These are phyloP conservation scores for Lithodes maja DNA, from an alignment of 2,888 invertebrate species.

Conservation along the genomic window DNA sequence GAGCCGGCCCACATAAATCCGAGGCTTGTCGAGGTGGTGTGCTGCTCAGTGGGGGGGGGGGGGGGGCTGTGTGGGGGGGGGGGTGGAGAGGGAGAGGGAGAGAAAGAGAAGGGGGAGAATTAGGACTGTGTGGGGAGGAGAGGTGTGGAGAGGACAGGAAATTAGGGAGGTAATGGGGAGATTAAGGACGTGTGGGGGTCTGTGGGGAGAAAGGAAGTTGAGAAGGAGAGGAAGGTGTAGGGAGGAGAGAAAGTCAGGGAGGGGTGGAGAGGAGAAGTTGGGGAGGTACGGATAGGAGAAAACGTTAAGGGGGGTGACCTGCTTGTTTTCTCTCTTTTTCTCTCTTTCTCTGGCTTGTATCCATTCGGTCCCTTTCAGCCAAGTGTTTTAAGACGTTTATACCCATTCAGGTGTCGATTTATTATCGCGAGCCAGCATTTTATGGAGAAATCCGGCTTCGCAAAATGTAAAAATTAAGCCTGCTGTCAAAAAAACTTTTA, in stretches of 20 bases:
- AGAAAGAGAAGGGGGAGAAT: slow-evolving; percentile 1
- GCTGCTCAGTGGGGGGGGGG: not conserved
- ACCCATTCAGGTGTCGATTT: no score
- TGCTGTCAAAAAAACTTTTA: no score
- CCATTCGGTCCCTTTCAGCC: no score
- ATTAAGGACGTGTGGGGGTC: not conserved
- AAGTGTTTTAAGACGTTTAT: no score
- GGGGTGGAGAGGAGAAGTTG: not conserved
- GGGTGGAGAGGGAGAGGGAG: not conserved
- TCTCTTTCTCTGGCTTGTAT: no score
- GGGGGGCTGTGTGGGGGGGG: not conserved
- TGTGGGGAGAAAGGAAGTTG: slow-evolving; percentile 17
- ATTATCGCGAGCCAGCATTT: no score
- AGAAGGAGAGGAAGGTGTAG: not conserved
- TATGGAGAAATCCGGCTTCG: no score
- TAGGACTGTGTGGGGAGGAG: not conserved
- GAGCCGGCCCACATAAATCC: not conserved
- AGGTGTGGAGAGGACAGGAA: not conserved
- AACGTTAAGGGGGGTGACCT: no score
- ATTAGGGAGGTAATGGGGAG: not conserved
- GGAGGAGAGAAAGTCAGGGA: not conserved
- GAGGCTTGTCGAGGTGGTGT: not conserved
- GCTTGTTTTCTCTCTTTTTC: no score
- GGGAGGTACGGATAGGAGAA: not conserved
- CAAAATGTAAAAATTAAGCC: no score